Base-by-base conservation (phyloP, 2,888 invertebrate genomes). In the Troglohyphantes excavatus region DNA sequence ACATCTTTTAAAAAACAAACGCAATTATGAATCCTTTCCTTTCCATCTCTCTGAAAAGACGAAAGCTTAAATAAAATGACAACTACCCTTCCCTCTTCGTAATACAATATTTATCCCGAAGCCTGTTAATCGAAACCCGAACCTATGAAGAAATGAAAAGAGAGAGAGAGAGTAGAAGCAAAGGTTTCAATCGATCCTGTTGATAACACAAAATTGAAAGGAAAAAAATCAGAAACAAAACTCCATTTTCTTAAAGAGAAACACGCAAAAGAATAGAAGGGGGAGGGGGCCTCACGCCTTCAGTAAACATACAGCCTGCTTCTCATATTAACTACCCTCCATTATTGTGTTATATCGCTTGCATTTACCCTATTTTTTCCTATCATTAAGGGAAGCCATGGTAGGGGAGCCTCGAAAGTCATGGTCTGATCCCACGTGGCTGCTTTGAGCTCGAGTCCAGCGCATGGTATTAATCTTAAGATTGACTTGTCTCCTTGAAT, bases 401-500 rank as follows among this genome's bases (percentile, higher is more conserved):
- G 59, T n/a, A n/a, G 63, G 39, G 83, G 79, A 63, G 39, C 67
- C 53, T 46, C 46, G 29, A 46, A 73, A 76, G 79, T 79, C 90
- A 63, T 65, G 79, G 79, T 43, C 39, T 73, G 68, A 79, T 85
- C 90, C 90, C 90, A 85, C 85, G 90, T 90, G 90, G 79, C 72
- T 81, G 53, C 78, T 73, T n/a, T n/a, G n/a, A n/a, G n/a, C n/a
- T n/a, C n/a, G 61, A 79, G 85, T 86, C 67, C 85, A 85, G 78
- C 67, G 90, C 46, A 76, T 83, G 67, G 90, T 87, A 90, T 90
- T 90, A 90, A 90, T 90, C 90, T 90, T 87, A 86, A 90, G 87
- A 90, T 90, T 87, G 90, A 90, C 90, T 90, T 90, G 90, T 90
- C 90, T 90, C 76, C 90, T 87, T 87, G 90, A 90, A 87, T 90